Percentiles rank a stretch among this genome's conserved stretches.
These are phyloP conservation scores for Bombus turneri DNA, from an alignment of 1,140 invertebrate species.

Conservation along the genomic window DNA sequence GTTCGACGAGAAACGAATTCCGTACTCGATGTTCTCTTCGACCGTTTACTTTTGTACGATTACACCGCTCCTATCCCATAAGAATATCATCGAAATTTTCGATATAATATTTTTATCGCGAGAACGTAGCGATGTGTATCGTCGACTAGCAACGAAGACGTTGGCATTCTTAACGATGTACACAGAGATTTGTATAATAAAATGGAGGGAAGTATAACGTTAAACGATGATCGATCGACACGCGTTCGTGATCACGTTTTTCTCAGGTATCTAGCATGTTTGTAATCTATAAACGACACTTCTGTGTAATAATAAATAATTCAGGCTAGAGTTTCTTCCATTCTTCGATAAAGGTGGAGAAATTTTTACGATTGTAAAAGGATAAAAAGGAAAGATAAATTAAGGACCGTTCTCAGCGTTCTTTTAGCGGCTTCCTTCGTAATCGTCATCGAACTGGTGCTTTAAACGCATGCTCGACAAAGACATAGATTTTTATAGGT, in stretches of 20 bases:
- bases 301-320: constrained; percentile 43
- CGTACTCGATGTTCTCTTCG: constrained; percentile 26
- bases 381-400: neutral
- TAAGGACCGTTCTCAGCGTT: constrained; percentile 19
- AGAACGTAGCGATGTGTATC: neutral
- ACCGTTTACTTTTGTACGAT: constrained; percentile 53
- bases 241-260: constrained; percentile 61
- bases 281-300: constrained; percentile 52
- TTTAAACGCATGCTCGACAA: constrained; percentile 3
- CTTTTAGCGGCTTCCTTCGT: constrained; percentile 36
- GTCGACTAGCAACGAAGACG: neutral
- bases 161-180: neutral
- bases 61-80: constrained; percentile 1
- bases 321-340: neutral
- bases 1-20: neutral
- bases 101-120: constrained; percentile 27
- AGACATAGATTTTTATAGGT: constrained; percentile 39
- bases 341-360: neutral
- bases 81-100: neutral
- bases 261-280: constrained; percentile 67
- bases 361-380: constrained; percentile 34
- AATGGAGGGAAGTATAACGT: neutral
- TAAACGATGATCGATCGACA: constrained; percentile 25
- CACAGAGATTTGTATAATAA: neutral
- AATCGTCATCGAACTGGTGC: constrained; percentile 27